phyloP scores from a whole-genome alignment of 2,888 invertebrate species.

The Cryptophagus acutangulus region DNA sequence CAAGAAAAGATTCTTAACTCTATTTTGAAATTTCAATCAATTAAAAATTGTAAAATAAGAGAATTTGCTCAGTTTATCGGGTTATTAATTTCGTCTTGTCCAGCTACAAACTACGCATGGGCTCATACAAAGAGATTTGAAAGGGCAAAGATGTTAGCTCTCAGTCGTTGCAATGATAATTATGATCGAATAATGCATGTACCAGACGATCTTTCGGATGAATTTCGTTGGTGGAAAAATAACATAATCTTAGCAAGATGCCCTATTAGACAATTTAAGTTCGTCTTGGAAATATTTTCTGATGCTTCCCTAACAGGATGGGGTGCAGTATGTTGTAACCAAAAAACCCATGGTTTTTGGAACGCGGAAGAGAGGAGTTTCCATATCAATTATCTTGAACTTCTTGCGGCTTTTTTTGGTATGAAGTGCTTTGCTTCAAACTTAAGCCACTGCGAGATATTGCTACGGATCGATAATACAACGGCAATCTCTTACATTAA shows the following conservation, averaged over 20 bases:
- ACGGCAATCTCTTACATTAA: slow-evolving; percentile 16
- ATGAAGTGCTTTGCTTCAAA: slow-evolving; percentile 24
- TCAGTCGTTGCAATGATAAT: slow-evolving; percentile 3
- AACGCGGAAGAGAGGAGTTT: slow-evolving; percentile 9
- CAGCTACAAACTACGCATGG: slow-evolving; percentile 10
- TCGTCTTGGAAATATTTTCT: slow-evolving; percentile 24
- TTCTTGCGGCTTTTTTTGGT: slow-evolving; percentile 23
- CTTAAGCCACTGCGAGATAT: slow-evolving; percentile 14
- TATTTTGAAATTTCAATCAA: too few species aligned
- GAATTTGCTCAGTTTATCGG: slow-evolving; percentile 9
- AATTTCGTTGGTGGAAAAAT: slow-evolving; percentile 18
- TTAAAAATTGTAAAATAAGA: slow-evolving; percentile 5
- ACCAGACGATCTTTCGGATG: slow-evolving; percentile 1
- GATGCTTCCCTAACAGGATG: slow-evolving; percentile 26
- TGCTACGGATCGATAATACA: slow-evolving; percentile 26
- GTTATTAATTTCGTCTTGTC: slow-evolving; percentile 8
- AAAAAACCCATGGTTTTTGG: slow-evolving; percentile 22
- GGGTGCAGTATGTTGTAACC: slow-evolving; percentile 19
- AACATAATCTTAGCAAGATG: slow-evolving; percentile 10
- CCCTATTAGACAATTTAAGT: slow-evolving; percentile 6
- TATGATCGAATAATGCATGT: slow-evolving; percentile 8
- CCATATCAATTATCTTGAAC: slow-evolving; percentile 27
- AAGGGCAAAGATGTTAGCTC: slow-evolving; percentile 9
- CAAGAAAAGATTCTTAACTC: too few species aligned
- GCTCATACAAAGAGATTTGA: slow-evolving; percentile 10